These are phyloP conservation scores for Phylloscopus trochiloides DNA, from an alignment of 2,113 vertebrate species.

Conservation along the genomic window DNA sequence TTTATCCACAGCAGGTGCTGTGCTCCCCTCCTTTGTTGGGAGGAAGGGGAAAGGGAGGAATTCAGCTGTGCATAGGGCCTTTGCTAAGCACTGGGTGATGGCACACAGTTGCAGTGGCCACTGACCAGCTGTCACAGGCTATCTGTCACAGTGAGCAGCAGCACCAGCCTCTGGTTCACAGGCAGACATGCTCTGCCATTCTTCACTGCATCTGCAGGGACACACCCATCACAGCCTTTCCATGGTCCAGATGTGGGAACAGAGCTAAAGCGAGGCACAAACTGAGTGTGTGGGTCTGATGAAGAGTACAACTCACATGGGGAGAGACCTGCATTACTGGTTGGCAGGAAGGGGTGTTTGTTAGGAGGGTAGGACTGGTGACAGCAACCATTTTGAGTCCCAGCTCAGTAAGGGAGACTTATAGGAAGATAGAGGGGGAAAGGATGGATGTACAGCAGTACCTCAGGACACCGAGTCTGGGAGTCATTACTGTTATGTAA, in stretches of 20 bases:
- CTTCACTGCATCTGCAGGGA: neutral
- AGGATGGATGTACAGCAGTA: neutral
- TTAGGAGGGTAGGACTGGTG: neutral
- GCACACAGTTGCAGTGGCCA: neutral
- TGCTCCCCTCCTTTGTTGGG: neutral
- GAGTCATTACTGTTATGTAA: neutral
- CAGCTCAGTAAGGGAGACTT: neutral
- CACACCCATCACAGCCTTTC: neutral
- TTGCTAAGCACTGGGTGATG: neutral
- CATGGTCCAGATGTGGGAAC: rapidly evolving
- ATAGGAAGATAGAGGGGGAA: rapidly evolving
- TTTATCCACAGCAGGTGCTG: neutral
- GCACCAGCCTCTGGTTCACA: neutral
- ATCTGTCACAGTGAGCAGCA: neutral
- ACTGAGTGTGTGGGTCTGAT: neutral
- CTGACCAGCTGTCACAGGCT: neutral
- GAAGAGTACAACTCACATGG: neutral
- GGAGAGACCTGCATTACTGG: neutral
- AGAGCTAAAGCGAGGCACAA: neutral
- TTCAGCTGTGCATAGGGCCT: neutral
- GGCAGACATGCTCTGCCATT: neutral
- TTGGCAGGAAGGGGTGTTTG: neutral
- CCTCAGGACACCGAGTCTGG: neutral
- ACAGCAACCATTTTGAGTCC: neutral
- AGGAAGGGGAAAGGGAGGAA: neutral